Evolutionary conservation across 1,140 invertebrate species (phyloP).

Genomic region (Drosophila paulistorum): DNA sequence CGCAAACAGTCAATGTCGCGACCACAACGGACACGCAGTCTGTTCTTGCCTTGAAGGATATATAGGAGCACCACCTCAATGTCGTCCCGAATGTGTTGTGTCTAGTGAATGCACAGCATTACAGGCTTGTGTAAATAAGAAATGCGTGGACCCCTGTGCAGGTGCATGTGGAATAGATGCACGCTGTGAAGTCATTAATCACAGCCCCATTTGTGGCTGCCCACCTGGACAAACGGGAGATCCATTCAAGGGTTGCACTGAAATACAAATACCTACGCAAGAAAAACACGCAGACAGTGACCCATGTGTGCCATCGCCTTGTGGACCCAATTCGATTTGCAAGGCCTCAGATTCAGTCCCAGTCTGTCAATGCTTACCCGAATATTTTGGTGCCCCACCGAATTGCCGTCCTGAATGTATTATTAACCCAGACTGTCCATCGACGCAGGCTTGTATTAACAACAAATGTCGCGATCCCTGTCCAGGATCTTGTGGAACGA

Average conservation of each 20-base stretch:
- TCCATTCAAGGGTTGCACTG: constrained; percentile 91
- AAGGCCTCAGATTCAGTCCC: constrained; percentile 85
- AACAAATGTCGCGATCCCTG: constrained; percentile 88
- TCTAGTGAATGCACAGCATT: constrained; percentile 91
- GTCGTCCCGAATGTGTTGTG: constrained; percentile 92
- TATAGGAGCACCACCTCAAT: constrained; percentile 89
- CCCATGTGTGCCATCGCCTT: constrained; percentile 88
- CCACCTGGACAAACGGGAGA: constrained; percentile 91
- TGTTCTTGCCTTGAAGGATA: constrained; percentile 91
- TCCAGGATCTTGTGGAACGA: constrained; percentile 88
- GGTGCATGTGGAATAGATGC: constrained; percentile 92
- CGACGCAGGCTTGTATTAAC: constrained; percentile 88
- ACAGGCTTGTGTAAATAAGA: constrained; percentile 92
- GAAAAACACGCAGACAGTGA: constrained; percentile 80
- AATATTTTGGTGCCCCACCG: constrained; percentile 89
- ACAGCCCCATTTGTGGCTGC: constrained; percentile 93
- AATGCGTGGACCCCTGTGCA: constrained; percentile 93
- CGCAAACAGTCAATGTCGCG: constrained; percentile 90
- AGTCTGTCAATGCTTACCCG: constrained; percentile 87
- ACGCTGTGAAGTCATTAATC: constrained; percentile 93
- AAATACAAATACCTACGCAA: constrained; percentile 83
- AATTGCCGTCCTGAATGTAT: constrained; percentile 90
- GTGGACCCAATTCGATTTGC: constrained; percentile 88
- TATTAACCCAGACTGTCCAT: constrained; percentile 89
- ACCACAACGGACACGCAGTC: constrained; percentile 88